These are phyloP conservation scores for Onychostoma macrolepis DNA, from an alignment of 2,113 vertebrate species.

Conservation along the genomic window DNA sequence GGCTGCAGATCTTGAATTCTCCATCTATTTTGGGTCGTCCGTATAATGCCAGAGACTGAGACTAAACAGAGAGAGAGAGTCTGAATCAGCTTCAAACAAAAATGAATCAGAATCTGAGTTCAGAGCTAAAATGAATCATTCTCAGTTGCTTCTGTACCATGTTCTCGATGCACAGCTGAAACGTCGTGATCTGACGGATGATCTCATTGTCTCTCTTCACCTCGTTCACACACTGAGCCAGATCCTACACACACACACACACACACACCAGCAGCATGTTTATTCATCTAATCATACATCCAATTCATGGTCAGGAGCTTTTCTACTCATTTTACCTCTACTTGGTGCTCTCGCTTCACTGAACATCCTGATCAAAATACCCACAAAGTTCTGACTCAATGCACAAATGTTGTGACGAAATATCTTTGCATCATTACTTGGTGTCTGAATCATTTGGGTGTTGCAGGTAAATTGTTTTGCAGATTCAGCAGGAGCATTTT, in stretches of 20 bases:
- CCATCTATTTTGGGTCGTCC: slow-evolving; percentile 93
- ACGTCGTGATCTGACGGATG: slow-evolving; percentile 85
- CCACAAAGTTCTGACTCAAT: too few species aligned
- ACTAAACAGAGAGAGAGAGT: slow-evolving; percentile 59
- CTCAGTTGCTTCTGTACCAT: slow-evolving; percentile 63
- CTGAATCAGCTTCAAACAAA: slow-evolving; percentile 11
- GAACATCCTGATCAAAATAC: too few species aligned
- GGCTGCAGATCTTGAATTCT: slow-evolving; percentile 86
- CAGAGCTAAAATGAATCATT: neutral
- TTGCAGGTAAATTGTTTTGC: too few species aligned
- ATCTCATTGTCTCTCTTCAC: slow-evolving; percentile 93
- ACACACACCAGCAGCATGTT: slow-evolving; percentile 63
- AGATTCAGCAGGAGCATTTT: too few species aligned
- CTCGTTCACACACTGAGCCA: slow-evolving; percentile 90
- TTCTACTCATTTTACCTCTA: too few species aligned
- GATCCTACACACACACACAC: slow-evolving; percentile 73
- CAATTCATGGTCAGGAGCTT: too few species aligned
- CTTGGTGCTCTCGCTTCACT: too few species aligned
- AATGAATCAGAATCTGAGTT: neutral
- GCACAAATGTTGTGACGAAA: too few species aligned
- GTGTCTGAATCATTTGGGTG: too few species aligned
- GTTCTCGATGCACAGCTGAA: slow-evolving; percentile 90
- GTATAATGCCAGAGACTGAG: slow-evolving; percentile 85
- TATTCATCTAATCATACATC: too few species aligned
- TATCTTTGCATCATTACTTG: too few species aligned